Evolutionary conservation across 2,797 vertebrate genomes (phyloP).

Genomic region (Salmo trutta): DNA sequence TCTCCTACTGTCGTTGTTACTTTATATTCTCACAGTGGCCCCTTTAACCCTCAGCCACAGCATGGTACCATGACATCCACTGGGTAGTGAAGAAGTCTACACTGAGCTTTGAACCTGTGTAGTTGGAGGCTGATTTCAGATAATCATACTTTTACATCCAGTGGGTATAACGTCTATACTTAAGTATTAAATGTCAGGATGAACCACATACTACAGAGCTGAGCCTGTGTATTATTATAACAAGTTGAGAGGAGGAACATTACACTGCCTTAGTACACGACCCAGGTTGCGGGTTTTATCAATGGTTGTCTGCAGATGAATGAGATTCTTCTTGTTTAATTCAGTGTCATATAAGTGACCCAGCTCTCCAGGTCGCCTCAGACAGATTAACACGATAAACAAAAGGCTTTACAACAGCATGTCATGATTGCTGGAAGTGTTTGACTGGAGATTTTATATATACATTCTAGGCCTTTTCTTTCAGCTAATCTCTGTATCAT

Average conservation of each 20-base stretch:
- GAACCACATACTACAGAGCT: background rate
- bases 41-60: background rate
- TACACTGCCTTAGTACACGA: conserved; percentile 1
- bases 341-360: conserved; percentile 27
- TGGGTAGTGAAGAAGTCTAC: too few species aligned
- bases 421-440: conserved; percentile 7
- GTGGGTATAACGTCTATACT: background rate
- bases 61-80: background rate
- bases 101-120: background rate
- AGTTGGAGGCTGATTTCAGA: background rate
- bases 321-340: conserved; percentile 12
- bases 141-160: background rate
- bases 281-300: conserved; percentile 9
- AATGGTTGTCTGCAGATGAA: conserved; percentile 14
- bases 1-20: background rate
- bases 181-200: background rate
- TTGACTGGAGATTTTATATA: conserved; percentile 8
- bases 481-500: too few species aligned
- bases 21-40: background rate
- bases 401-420: conserved; percentile 10
- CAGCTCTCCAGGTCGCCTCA: conserved; percentile 3
- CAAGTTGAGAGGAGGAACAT: background rate
- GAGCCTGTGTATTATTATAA: background rate
- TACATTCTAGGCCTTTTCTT: background rate
- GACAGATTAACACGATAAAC: conserved; percentile 24